Evolutionary conservation across 2,797 vertebrate species (phyloP).

Genomic region (Darevskia mixta): DNA sequence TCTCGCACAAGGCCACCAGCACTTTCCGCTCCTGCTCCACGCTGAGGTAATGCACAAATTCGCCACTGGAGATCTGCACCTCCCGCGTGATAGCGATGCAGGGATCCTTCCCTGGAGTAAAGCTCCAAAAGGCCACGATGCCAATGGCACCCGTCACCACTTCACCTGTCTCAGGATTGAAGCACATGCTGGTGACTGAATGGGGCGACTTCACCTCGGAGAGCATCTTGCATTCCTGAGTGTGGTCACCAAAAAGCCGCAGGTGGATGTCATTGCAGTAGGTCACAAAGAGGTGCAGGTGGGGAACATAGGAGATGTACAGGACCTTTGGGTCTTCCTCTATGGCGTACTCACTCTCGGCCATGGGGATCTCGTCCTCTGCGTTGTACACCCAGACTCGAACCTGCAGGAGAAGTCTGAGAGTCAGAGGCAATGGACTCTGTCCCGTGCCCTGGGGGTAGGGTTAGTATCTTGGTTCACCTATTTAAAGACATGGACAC

Average conservation of each 20-base stretch:
- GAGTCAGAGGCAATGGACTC: no score
- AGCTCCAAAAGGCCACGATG: conserved; percentile 67
- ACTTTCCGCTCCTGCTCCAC: conserved; percentile 52
- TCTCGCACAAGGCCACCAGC: conserved; percentile 70
- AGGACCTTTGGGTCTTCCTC: conserved; percentile 49
- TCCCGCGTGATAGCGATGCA: conserved; percentile 52
- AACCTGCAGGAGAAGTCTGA: conserved; percentile 46
- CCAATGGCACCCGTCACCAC: conserved; percentile 67
- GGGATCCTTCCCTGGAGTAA: conserved; percentile 26
- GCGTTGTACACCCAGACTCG: conserved; percentile 63
- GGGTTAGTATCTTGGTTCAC: neutral
- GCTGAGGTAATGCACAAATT: conserved; percentile 63
- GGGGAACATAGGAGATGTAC: conserved; percentile 45
- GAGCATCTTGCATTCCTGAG: conserved; percentile 55
- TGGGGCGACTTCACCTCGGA: conserved; percentile 57
- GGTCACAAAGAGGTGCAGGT: conserved; percentile 58
- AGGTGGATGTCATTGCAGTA: conserved; percentile 73
- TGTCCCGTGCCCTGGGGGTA: no score
- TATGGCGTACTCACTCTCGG: conserved; percentile 60
- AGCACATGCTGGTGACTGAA: conserved; percentile 71
- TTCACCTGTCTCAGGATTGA: conserved; percentile 59
- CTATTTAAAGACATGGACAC: neutral
- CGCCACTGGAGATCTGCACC: conserved; percentile 42
- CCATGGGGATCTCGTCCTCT: conserved; percentile 28
- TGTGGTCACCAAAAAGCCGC: conserved; percentile 72